These are phyloP conservation scores for Heterohyrax brucei DNA, from an alignment of 2,797 vertebrate genomes.

Conservation along the genomic window DNA sequence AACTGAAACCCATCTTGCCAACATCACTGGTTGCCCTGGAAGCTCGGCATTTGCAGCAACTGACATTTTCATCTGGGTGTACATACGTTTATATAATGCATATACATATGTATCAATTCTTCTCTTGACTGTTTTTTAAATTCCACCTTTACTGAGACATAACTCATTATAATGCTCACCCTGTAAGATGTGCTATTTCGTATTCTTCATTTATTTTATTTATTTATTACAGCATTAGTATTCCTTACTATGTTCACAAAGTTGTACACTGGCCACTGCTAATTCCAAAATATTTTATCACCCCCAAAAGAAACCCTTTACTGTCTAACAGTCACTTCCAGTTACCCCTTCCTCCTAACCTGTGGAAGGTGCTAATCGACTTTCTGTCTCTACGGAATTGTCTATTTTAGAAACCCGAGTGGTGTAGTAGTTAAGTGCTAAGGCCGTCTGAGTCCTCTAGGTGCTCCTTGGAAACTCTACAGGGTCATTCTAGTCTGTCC, in stretches of 20 bases:
- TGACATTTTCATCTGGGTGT: constrained; percentile 63
- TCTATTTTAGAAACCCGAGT: no score
- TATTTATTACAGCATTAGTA: no score
- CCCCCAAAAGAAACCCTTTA: not conserved
- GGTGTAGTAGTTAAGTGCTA: no score
- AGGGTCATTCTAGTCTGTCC: no score
- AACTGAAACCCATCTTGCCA: not conserved
- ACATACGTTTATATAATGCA: no score
- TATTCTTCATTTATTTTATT: no score
- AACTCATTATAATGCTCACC: constrained; percentile 63
- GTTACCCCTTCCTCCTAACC: not conserved
- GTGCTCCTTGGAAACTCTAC: no score
- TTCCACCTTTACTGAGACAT: constrained; percentile 61
- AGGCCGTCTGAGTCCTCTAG: no score
- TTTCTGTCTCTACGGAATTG: not conserved
- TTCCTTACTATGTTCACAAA: not conserved
- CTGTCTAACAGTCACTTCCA: not conserved
- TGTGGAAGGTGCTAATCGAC: not conserved
- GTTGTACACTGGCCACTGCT: not conserved
- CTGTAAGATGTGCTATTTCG: not conserved
- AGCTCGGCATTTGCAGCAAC: constrained; percentile 71
- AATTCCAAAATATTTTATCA: constrained; percentile 50
- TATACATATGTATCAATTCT: constrained; percentile 57
- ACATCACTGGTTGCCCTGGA: constrained; percentile 9
- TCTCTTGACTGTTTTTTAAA: constrained; percentile 51